These are phyloP conservation scores for Hyaena hyaena DNA, from an alignment of 2,113 vertebrate species.

Conservation along the genomic window DNA sequence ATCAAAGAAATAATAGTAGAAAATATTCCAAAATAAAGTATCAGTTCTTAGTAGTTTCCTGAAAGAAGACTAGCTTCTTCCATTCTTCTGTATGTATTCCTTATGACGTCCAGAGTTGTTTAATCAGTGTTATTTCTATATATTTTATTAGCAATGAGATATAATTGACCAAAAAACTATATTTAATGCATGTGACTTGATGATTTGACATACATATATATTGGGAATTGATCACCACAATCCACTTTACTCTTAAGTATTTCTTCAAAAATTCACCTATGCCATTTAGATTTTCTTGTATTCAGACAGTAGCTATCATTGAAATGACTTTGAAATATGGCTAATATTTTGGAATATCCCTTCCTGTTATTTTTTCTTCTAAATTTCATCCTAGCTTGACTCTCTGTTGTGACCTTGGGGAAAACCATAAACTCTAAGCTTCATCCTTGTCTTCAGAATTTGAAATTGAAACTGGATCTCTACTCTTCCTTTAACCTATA, in stretches of 20 bases:
- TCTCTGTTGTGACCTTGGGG: background rate
- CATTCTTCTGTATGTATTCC: no score
- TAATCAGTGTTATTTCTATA: background rate
- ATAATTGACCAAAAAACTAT: background rate
- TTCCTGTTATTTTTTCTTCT: background rate
- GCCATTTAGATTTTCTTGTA: background rate
- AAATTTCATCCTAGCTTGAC: background rate
- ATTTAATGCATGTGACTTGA: background rate
- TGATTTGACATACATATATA: background rate
- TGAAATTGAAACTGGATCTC: background rate
- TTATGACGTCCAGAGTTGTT: rapidly evolving
- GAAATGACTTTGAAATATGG: background rate
- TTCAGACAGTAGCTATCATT: background rate
- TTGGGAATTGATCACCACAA: background rate
- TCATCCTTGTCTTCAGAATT: background rate
- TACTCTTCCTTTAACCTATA: background rate
- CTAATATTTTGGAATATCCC: background rate
- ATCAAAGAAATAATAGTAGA: background rate
- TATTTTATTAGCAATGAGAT: background rate
- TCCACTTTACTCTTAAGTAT: background rate
- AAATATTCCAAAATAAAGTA: background rate
- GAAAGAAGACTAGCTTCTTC: background rate
- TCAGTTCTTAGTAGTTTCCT: background rate
- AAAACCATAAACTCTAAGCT: background rate
- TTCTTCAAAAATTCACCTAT: background rate